These are phyloP conservation scores for Macrosoma leucophasiata DNA, from an alignment of 2,888 invertebrate species.

Conservation along the genomic window DNA sequence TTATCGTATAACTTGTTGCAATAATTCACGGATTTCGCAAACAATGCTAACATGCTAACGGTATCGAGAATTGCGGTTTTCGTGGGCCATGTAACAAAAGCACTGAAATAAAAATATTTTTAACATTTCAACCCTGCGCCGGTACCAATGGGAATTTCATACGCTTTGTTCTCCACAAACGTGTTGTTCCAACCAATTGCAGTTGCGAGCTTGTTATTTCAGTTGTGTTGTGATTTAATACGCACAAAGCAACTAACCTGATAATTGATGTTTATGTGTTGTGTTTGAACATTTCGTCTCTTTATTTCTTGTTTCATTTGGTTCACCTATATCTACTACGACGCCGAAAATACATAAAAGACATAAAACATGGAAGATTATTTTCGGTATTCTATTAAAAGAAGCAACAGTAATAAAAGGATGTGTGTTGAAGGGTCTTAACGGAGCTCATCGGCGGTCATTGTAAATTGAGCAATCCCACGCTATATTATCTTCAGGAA, in stretches of 20 bases:
- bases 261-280: no score
- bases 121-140: constrained; percentile 18
- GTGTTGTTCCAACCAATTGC: constrained; percentile 23
- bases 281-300: no score
- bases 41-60: background rate
- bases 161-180: constrained; percentile 27
- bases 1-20: background rate
- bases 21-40: background rate
- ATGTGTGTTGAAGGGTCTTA: background rate
- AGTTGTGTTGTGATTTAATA: no score
- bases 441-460: background rate
- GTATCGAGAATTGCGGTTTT: constrained; percentile 4
- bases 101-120: constrained; percentile 23
- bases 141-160: constrained; percentile 24
- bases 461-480: constrained; percentile 7
- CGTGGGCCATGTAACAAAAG: constrained; percentile 17
- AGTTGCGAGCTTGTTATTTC: no score
- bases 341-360: no score
- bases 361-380: no score
- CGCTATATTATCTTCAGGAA: constrained; percentile 6
- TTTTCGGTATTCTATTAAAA: no score
- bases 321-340: no score
- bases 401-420: no score
- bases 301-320: no score
- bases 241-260: no score